Conservation (phyloP, 2,113 vertebrate genomes). For the Pipra filicauda region DNA sequence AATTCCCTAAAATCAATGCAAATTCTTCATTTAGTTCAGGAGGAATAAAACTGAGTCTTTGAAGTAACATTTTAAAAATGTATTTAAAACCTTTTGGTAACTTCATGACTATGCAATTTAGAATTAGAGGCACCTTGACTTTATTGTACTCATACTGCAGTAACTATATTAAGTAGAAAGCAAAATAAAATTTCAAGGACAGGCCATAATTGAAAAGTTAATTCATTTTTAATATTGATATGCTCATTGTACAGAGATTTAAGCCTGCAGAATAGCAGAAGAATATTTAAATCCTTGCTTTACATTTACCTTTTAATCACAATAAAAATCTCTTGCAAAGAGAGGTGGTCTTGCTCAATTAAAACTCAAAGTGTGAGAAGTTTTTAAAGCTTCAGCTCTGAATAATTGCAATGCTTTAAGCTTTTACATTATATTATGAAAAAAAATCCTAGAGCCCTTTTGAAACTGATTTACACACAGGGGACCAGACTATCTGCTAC, state of each 20-base stretch:
- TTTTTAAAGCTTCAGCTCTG: neutral
- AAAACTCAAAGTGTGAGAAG: neutral
- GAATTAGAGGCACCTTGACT: neutral
- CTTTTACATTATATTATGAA: neutral
- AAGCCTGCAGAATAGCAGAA: neutral
- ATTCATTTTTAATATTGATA: constrained; percentile 1
- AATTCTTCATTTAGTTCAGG: neutral
- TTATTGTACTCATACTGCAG: neutral
- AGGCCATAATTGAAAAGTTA: neutral
- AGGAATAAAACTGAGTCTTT: neutral
- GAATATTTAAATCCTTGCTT: neutral
- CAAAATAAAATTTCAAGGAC: neutral
- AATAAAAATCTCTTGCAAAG: neutral
- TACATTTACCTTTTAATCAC: neutral
- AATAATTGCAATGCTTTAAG: neutral
- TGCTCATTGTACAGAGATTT: neutral
- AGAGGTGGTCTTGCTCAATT: neutral
- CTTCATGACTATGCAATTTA: neutral
- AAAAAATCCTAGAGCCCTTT: neutral
- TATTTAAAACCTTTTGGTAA: neutral
- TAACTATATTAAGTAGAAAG: neutral
- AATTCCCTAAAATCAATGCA: neutral
- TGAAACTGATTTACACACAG: neutral
- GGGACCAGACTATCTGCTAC: neutral
- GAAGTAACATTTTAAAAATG: neutral